These are phyloP conservation scores for Fistularia commersonii DNA, from an alignment of 2,797 vertebrate genomes.

Conservation along the genomic window DNA sequence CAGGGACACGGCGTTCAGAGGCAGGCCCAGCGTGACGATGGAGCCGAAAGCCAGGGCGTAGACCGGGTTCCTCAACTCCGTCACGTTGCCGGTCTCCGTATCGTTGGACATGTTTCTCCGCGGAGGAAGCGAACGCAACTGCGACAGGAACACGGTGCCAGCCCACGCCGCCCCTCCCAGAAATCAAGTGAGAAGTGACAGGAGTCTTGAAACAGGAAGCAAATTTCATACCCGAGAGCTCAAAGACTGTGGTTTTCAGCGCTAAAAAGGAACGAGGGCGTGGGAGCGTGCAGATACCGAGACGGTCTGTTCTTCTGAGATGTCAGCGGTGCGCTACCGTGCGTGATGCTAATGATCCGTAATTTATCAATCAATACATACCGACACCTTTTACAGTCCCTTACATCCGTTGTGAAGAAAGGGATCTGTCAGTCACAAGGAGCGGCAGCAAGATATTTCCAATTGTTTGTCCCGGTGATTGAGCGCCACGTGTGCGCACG, in stretches of 20 bases:
- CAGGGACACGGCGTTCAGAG: slow-evolving; percentile 35
- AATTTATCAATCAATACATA: background rate
- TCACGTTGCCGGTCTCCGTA: background rate
- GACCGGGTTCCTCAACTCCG: fast-evolving
- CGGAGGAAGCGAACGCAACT: slow-evolving; percentile 10
- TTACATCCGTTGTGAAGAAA: no score
- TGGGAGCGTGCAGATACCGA: no score
- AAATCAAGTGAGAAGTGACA: background rate
- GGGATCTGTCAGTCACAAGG: no score
- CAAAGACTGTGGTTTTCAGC: no score
- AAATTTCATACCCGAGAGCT: no score
- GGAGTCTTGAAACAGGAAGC: slow-evolving; percentile 40
- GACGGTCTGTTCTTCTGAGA: no score
- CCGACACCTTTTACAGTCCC: background rate
- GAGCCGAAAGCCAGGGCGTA: slow-evolving; percentile 33
- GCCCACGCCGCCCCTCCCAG: background rate
- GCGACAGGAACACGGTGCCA: background rate
- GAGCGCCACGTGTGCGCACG: background rate
- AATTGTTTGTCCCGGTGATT: no score
- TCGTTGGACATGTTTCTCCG: slow-evolving; percentile 9
- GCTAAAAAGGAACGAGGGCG: no score
- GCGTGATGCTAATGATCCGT: background rate
- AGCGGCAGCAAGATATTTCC: no score
- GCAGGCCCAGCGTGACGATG: slow-evolving; percentile 23
- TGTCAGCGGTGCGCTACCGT: no score